Evolutionary conservation across 2,797 vertebrate species (phyloP), one percentile per base, ranked within the genome.

Genomic region (Anolis apletophallus): DNA sequence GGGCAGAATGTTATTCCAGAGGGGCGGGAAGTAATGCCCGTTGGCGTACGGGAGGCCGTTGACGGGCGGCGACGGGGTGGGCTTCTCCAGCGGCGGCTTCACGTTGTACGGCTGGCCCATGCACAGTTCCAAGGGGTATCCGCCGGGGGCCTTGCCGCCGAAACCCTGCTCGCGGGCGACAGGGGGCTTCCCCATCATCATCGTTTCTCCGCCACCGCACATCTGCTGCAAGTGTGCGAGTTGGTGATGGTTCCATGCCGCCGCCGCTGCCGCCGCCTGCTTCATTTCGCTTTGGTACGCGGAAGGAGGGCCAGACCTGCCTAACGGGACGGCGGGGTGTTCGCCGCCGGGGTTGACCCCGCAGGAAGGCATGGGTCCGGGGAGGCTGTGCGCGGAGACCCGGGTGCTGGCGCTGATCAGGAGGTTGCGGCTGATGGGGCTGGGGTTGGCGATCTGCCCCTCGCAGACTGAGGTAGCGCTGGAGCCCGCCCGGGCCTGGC

Each of bases 371-470:
- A 97, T 96, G 96, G 96, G 95, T 91, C 97, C 69, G 95, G 97
- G 92, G 96, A 96, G 95, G 88, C 97, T 97, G 96, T 98, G 98
- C 97, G 98, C 97, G 80, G 98, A 98, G 93, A 98, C 98, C 96
- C 98, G 96, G 96, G 98, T 99, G 97, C 98, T 99, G 94, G 98
- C 98, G 95, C 98, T 98, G 96, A 99, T 99, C 93, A 99, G 98
- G 97, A 99, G 97, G 96, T 98, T 99, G 94, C 98, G 98, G 96
- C 98, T 98, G 95, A 99, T 99, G 94, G 99, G 98, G 96, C 98
- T 99, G 93, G 98, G 99, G 96, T 99, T 99, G 95, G 98, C 98
- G 61, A 99, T 99, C 97, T 99, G 99, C 96, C 98, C 99, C 97
- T 99, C 98, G 88, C 99, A 99, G 94, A 99, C 97, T 94, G 99